Percentiles rank a stretch among this genome's conserved stretches.
Evolutionary conservation across 1,140 invertebrate genomes (phyloP).

Genomic region (Atopsyche davidsoni): DNA sequence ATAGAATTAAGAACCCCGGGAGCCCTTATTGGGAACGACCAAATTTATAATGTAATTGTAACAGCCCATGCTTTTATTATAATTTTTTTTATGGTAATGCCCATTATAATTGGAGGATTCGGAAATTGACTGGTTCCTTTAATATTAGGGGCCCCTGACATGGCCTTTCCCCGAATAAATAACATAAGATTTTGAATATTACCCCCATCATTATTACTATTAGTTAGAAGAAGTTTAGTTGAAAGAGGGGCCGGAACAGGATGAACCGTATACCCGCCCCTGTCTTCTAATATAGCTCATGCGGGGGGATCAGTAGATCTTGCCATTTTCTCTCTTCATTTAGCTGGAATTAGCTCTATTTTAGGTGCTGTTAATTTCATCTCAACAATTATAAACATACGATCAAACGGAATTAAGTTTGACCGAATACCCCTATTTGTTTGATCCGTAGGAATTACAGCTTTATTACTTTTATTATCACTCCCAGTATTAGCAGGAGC

Average conservation of each 20-base stretch:
- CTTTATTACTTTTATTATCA: constrained; percentile 57
- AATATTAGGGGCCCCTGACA: constrained; percentile 66
- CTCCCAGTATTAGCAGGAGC: constrained; percentile 66
- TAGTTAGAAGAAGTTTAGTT: constrained; percentile 52
- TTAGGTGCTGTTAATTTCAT: constrained; percentile 62
- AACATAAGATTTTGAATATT: constrained; percentile 73
- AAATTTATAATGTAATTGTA: constrained; percentile 67
- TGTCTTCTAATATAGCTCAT: constrained; percentile 52
- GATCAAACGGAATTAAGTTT: constrained; percentile 42
- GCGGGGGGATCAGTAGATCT: constrained; percentile 56
- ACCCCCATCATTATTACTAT: constrained; percentile 53
- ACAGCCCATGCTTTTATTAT: constrained; percentile 70
- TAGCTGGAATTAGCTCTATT: constrained; percentile 64
- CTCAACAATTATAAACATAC: constrained; percentile 55
- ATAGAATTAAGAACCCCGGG: constrained; percentile 57
- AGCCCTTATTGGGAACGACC: constrained; percentile 56
- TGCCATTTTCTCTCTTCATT: constrained; percentile 61
- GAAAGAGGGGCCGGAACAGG: constrained; percentile 58
- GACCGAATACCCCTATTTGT: constrained; percentile 54
- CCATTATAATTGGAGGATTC: constrained; percentile 71
- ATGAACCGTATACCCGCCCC: constrained; percentile 64
- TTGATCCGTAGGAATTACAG: constrained; percentile 64
- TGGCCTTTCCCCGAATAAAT: constrained; percentile 71
- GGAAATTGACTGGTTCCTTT: constrained; percentile 71
- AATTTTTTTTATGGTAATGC: constrained; percentile 78